phyloP scores from a whole-genome alignment of 1,140 invertebrate species.

The Drosophila burlai region DNA sequence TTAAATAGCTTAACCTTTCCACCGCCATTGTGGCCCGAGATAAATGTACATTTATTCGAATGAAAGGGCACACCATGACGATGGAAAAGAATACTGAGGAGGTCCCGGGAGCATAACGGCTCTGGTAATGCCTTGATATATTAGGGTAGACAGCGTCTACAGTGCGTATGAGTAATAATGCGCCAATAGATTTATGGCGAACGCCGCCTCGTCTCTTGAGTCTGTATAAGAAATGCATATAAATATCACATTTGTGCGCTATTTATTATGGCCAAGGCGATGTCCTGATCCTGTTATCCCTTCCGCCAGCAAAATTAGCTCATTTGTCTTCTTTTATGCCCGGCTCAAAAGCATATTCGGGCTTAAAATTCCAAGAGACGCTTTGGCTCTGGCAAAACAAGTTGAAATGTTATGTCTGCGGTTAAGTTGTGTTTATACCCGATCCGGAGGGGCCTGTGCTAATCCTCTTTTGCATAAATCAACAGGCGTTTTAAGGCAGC shows the following conservation, averaged over 20 bases:
- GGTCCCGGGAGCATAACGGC: constrained; percentile 29
- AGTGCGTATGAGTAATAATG: constrained; percentile 80
- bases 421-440: constrained; percentile 33
- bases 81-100: constrained; percentile 20
- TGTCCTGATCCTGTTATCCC: constrained; percentile 43
- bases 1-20: constrained; percentile 30
- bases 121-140: constrained; percentile 73
- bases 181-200: constrained; percentile 73
- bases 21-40: constrained; percentile 27
- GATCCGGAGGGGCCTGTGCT: constrained; percentile 8
- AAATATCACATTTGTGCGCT: constrained; percentile 70
- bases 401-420: constrained; percentile 49
- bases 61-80: constrained; percentile 38
- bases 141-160: constrained; percentile 40
- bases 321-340: constrained; percentile 74
- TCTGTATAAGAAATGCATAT: constrained; percentile 79
- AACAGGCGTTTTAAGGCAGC: constrained; percentile 60
- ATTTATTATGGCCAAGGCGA: constrained; percentile 67
- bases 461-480: constrained; percentile 71
- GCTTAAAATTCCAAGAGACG: constrained; percentile 44
- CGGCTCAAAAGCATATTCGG: constrained; percentile 27
- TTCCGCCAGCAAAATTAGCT: constrained; percentile 71
- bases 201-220: constrained; percentile 49
- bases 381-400: not conserved
- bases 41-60: constrained; percentile 49